Conservation (phyloP, 2,888 invertebrate species). For the Heliconius ethilla region DNA sequence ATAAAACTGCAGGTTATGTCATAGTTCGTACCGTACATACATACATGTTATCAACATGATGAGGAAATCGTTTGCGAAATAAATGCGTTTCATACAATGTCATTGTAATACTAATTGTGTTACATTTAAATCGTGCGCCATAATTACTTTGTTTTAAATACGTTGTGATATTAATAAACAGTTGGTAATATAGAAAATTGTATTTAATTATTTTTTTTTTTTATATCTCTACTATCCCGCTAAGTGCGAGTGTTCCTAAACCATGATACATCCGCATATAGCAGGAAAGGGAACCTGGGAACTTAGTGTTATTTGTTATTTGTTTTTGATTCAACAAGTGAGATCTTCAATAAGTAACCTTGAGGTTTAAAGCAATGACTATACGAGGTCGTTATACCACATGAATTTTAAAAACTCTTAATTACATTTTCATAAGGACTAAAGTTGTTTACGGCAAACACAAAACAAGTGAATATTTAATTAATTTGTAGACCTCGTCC, state of each 20-base stretch:
- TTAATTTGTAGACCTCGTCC: conserved; percentile 8
- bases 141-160: too few species aligned
- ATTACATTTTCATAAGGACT: neutral
- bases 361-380: conserved; percentile 5
- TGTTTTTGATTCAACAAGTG: neutral
- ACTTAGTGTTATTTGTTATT: neutral
- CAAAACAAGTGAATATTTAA: neutral
- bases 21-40: neutral
- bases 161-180: too few species aligned
- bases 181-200: too few species aligned
- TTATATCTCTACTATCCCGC: too few species aligned
- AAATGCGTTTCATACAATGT: neutral
- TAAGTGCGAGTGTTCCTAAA: too few species aligned
- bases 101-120: neutral
- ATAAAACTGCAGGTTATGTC: too few species aligned
- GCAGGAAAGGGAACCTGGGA: too few species aligned
- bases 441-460: neutral
- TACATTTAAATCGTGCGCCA: neutral
- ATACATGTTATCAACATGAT: neutral
- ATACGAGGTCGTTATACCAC: neutral
- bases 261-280: too few species aligned
- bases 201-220: too few species aligned
- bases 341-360: conserved; percentile 1
- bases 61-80: conserved; percentile 11
- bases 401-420: conserved; percentile 11